Evolutionary conservation across 2,797 vertebrate genomes (phyloP).

Genomic region (Leucoraja ocellata): DNA sequence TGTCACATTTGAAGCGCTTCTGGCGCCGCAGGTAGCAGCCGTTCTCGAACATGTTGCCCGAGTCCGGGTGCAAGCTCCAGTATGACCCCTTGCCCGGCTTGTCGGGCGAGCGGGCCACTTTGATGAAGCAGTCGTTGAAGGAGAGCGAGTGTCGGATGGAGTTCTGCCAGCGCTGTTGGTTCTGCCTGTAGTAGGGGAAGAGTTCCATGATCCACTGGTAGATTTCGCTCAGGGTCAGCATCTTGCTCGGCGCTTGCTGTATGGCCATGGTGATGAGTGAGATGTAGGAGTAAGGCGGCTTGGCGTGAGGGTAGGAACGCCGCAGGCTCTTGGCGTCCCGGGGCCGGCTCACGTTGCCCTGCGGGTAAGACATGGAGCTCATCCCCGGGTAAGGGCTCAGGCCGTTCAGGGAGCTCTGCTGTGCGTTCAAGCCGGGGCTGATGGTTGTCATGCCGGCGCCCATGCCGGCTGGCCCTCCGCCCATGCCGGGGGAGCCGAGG

Average conservation of each 20-base stretch:
- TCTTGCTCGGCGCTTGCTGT: slow-evolving; percentile 89
- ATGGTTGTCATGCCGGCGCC: slow-evolving; percentile 67
- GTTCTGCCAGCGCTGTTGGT: slow-evolving; percentile 97
- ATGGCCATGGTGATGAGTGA: slow-evolving; percentile 97
- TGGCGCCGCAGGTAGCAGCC: slow-evolving; percentile 92
- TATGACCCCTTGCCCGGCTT: slow-evolving; percentile 94
- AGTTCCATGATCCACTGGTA: slow-evolving; percentile 99
- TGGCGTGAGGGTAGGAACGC: slow-evolving; percentile 89
- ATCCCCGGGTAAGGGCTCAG: slow-evolving; percentile 77
- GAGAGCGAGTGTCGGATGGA: slow-evolving; percentile 95
- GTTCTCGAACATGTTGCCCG: slow-evolving; percentile 97
- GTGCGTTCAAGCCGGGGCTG: slow-evolving; percentile 76
- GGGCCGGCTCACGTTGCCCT: slow-evolving; percentile 70
- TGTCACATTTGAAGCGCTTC: slow-evolving; percentile 96
- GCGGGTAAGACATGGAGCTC: slow-evolving; percentile 80
- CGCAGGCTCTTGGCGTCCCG: slow-evolving; percentile 81
- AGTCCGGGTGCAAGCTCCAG: slow-evolving; percentile 93
- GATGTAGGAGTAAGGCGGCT: slow-evolving; percentile 93
- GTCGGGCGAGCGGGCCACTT: slow-evolving; percentile 88
- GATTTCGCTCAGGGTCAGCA: slow-evolving; percentile 92
- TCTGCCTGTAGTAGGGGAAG: slow-evolving; percentile 89
- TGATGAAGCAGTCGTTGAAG: slow-evolving; percentile 96
- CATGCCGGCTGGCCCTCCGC: slow-evolving; percentile 66
- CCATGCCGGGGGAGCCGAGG: slow-evolving; percentile 44
- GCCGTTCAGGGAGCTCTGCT: slow-evolving; percentile 74